A percentile compares a stretch with the other conserved stretches of the same genome.
phyloP scores from a whole-genome alignment of 1,140 invertebrate species.

The Danaus plexippus region DNA sequence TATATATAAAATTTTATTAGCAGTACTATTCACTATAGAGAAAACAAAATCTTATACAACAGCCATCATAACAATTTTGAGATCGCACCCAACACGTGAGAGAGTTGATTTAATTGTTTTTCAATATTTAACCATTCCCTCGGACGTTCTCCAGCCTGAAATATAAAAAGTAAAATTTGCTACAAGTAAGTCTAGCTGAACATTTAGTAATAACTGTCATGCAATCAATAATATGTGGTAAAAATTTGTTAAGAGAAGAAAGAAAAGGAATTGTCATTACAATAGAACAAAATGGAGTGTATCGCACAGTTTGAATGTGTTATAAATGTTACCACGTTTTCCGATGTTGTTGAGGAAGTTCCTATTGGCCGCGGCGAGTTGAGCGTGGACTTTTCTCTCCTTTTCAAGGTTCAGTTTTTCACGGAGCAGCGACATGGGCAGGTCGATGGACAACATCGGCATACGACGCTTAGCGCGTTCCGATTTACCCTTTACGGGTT shows the following conservation, averaged over 20 bases:
- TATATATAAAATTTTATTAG: no score
- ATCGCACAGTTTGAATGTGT: no score
- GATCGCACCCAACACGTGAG: no score
- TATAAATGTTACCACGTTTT: conserved; percentile 44
- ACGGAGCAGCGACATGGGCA: conserved; percentile 81
- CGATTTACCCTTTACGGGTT: conserved; percentile 38
- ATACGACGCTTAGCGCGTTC: conserved; percentile 69
- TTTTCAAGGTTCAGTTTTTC: conserved; percentile 73
- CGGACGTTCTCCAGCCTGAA: conserved; percentile 36
- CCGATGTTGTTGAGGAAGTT: conserved; percentile 61
- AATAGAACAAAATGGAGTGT: no score
- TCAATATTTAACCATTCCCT: conserved; percentile 32
- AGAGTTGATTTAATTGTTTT: background rate
- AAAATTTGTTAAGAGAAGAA: background rate
- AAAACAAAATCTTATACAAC: no score
- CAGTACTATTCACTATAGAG: no score
- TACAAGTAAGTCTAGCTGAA: no score
- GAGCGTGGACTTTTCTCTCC: conserved; percentile 45
- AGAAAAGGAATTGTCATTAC: conserved; percentile 6
- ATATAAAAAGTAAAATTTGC: conserved; percentile 1
- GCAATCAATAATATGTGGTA: no score
- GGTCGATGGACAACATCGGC: conserved; percentile 81
- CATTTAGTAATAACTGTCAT: no score
- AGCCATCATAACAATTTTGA: no score
- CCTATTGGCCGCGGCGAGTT: conserved; percentile 49